Percentiles rank a stretch among this genome's conserved stretches.
Conservation (phyloP, 2,888 invertebrate genomes). For the Mellilla xanthometata region DNA sequence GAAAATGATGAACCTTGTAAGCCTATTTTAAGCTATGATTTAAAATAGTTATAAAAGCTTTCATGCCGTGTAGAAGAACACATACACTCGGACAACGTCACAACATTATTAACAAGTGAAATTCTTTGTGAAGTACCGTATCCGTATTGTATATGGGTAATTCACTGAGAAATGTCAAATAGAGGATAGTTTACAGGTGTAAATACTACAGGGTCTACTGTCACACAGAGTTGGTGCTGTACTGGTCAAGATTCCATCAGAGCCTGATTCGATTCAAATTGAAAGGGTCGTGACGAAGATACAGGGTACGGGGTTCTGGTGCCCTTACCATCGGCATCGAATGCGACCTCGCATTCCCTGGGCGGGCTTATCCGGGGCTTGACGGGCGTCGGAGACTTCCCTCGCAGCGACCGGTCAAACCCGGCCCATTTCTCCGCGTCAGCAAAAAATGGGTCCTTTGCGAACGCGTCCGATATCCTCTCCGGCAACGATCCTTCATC, state of each 20-base stretch:
- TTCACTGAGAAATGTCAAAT: slow-evolving; percentile 49
- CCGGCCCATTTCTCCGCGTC: slow-evolving; percentile 77
- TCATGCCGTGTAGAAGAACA: slow-evolving; percentile 53
- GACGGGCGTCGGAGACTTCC: slow-evolving; percentile 86
- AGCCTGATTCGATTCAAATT: slow-evolving; percentile 28
- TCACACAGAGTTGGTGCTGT: slow-evolving; percentile 37
- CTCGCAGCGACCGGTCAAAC: slow-evolving; percentile 83
- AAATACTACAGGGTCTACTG: slow-evolving; percentile 41
- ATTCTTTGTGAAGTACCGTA: slow-evolving; percentile 59
- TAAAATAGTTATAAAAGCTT: slow-evolving; percentile 28
- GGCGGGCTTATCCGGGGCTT: slow-evolving; percentile 87
- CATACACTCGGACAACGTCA: slow-evolving; percentile 60
- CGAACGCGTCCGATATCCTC: slow-evolving; percentile 75
- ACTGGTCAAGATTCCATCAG: slow-evolving; percentile 20
- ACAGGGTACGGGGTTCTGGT: slow-evolving; percentile 65
- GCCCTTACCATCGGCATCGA: slow-evolving; percentile 88
- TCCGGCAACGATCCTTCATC: slow-evolving; percentile 70
- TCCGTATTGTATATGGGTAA: slow-evolving; percentile 39
- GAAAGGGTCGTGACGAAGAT: slow-evolving; percentile 67
- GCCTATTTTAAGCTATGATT: slow-evolving; percentile 12
- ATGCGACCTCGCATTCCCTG: slow-evolving; percentile 87
- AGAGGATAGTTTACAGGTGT: slow-evolving; percentile 28
- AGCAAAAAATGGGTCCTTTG: slow-evolving; percentile 77
- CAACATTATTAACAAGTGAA: slow-evolving; percentile 40
- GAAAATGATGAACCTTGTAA: slow-evolving; percentile 6